Conservation (phyloP, 2,113 vertebrate genomes). For the Leptocoma aspasia region DNA sequence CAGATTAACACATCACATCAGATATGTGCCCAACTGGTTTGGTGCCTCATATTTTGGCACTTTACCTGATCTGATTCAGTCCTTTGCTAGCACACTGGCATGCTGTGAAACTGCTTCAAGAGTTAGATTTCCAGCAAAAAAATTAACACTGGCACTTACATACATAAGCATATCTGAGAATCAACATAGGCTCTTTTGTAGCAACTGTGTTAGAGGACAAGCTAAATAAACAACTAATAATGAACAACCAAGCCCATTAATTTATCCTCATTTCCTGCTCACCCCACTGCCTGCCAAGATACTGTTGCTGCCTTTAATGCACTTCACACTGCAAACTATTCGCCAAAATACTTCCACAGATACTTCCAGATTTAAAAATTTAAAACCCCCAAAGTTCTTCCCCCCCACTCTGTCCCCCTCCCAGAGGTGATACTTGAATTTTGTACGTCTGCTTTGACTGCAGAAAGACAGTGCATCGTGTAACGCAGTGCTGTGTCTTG, state of each 20-base stretch:
- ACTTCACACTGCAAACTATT: background rate
- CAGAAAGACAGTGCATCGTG: background rate
- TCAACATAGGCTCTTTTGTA: slow-evolving; percentile 19
- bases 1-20: slow-evolving; percentile 56
- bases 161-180: slow-evolving; percentile 30
- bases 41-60: slow-evolving; percentile 43
- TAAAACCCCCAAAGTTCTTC: background rate
- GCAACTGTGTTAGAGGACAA: slow-evolving; percentile 14
- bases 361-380: background rate
- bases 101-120: background rate
- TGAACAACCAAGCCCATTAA: slow-evolving; percentile 14
- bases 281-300: background rate
- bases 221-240: slow-evolving; percentile 48
- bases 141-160: background rate
- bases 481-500: background rate
- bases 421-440: background rate
- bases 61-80: slow-evolving; percentile 53
- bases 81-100: background rate
- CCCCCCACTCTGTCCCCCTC: background rate
- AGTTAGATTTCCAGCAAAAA: background rate
- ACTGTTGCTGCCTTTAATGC: background rate
- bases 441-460: background rate
- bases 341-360: background rate
- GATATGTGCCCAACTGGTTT: slow-evolving; percentile 17
- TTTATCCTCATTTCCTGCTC: slow-evolving; percentile 57